Conservation (phyloP, 2,888 invertebrate genomes). For the Steinernema scapterisci region DNA sequence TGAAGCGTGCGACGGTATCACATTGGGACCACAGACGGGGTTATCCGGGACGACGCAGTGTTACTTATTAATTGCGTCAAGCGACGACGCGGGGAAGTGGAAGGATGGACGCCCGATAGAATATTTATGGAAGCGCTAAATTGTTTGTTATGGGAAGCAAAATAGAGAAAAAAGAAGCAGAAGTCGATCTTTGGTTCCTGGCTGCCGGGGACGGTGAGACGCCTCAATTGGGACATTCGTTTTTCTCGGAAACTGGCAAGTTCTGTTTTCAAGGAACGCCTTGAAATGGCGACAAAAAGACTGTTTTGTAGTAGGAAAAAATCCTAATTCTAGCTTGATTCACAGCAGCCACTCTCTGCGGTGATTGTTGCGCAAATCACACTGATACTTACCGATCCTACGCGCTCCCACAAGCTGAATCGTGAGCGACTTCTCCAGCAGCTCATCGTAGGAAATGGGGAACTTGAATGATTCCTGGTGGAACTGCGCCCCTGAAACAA, state of each 20-base stretch:
- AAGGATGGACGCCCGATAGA: background rate
- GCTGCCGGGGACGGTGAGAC: too few relatives aligned
- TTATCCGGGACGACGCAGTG: background rate
- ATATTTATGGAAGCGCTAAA: constrained; percentile 19
- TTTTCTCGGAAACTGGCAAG: too few relatives aligned
- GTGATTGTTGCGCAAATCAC: background rate
- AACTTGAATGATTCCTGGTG: constrained; percentile 40
- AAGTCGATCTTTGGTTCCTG: background rate
- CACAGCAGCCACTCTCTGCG: background rate
- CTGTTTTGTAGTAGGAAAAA: background rate
- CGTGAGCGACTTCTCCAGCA: constrained; percentile 39
- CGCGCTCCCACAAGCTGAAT: constrained; percentile 38
- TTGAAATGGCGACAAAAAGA: background rate
- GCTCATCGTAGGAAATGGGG: constrained; percentile 46
- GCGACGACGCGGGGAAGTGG: background rate
- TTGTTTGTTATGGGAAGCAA: constrained; percentile 25
- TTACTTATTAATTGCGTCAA: background rate
- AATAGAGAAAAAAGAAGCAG: background rate
- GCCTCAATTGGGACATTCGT: too few relatives aligned
- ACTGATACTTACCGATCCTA: constrained; percentile 1
- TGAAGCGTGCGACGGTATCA: too few relatives aligned
- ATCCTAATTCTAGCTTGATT: background rate
- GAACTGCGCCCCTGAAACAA: constrained; percentile 16
- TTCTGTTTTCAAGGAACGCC: background rate
- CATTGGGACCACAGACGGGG: too few relatives aligned